Evolutionary conservation across 2,888 invertebrate genomes (phyloP).

Genomic region (Eugnorisma glareosa): DNA sequence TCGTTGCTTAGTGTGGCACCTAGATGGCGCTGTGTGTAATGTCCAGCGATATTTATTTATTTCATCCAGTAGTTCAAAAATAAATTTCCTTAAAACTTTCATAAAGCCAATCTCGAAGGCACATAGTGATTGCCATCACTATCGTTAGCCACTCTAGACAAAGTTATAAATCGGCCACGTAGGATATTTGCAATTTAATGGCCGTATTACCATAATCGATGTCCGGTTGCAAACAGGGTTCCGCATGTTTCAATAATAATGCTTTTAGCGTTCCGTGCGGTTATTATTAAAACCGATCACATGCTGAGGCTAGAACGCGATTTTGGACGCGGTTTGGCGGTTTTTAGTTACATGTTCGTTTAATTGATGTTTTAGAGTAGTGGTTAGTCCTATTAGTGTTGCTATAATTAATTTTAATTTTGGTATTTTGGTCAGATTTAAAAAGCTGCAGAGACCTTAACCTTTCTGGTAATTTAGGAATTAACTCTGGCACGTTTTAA

Average conservation of each 20-base stretch:
- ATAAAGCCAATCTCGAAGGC: constrained; percentile 36
- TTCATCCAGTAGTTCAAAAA: background rate
- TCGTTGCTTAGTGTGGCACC: no score
- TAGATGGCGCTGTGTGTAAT: no score
- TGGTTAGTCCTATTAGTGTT: constrained; percentile 22
- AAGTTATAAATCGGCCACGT: constrained; percentile 75
- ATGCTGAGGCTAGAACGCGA: constrained; percentile 7
- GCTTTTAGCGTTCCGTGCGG: constrained; percentile 47
- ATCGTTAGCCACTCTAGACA: constrained; percentile 43
- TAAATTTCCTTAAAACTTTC: constrained; percentile 21
- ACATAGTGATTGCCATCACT: constrained; percentile 35
- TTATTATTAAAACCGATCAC: constrained; percentile 36
- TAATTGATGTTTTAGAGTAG: constrained; percentile 39
- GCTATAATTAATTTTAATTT: constrained; percentile 2
- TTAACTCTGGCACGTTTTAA: no score
- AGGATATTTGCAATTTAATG: constrained; percentile 86
- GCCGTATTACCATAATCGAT: constrained; percentile 85
- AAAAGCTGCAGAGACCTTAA: no score
- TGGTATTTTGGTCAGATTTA: background rate
- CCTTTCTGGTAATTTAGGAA: no score
- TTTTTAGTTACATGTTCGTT: constrained; percentile 36
- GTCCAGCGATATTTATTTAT: no score
- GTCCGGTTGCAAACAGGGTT: constrained; percentile 67
- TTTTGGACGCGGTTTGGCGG: constrained; percentile 36
- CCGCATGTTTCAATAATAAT: constrained; percentile 66